Base-by-base conservation (phyloP, 2,797 vertebrate species). In the Tapirus indicus region DNA sequence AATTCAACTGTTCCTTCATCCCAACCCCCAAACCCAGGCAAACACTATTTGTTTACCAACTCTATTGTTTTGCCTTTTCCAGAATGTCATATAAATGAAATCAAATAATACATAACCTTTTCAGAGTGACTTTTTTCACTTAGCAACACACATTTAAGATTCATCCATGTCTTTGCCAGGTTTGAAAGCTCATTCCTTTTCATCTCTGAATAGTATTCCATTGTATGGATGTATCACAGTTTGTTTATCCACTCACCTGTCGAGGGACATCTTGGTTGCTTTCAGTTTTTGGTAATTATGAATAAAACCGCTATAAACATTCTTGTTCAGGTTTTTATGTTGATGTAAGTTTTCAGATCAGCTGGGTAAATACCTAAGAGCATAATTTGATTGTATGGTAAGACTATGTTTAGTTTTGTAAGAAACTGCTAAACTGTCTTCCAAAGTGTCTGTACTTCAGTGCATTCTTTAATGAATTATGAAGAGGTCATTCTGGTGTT, bases 401-500 rank as follows among this genome's bases (percentile, higher is more conserved):
- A 94, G 69, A 66, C 4, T 92, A 47, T 41, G 27, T 75, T 95
- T 64, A 83, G 35, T 8, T n/a, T 88, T 71, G 18, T 69, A 80
- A 92, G 68, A 94, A 71, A 72, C 52, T 44, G 56, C 25, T 80
- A 85, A 74, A 32, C 27, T 87, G 25, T 56, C 60, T 91, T 85
- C 44, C n/a, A 38, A 96, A 93, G 54, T 66, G 58, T 13, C 16
- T 82, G 23, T 27, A 32, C 32, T 17, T 96, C n/a, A 49, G 10
- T 69, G 2, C 44, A 84, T 77, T 97, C 83, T 91, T 44, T 49
- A 95, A 41, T 94, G 58, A 91, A 79, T 91, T 80, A 74, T 62
- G 38, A 86, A 68, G 52, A 83, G 17, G 12, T 88, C 35, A 75
- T 88, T 90, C 66, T 95, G n/a, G 7, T 49, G 44, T 9, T 41